These are phyloP conservation scores for Microcebus griseorufus DNA, from an alignment of 2,113 vertebrate genomes.

Conservation along the genomic window DNA sequence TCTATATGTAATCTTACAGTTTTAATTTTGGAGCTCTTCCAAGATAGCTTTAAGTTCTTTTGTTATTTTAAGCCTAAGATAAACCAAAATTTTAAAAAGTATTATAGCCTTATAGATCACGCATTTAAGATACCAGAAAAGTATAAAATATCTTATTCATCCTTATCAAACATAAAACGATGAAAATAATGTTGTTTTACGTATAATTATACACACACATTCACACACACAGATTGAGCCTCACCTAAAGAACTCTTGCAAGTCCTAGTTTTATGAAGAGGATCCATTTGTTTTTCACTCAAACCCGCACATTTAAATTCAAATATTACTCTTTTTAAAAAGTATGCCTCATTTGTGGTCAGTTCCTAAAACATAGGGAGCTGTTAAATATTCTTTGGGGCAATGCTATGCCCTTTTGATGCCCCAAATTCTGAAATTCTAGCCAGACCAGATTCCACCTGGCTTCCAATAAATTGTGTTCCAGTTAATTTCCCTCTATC, in stretches of 20 bases:
- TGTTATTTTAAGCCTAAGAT: conserved; percentile 29
- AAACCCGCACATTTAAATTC: background rate
- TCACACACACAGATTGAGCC: background rate
- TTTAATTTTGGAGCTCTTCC: conserved; percentile 44
- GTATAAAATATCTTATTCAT: background rate
- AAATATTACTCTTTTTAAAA: conserved; percentile 14
- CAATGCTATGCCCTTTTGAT: background rate
- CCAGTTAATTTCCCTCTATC: background rate
- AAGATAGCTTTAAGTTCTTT: background rate
- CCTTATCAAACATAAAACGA: background rate
- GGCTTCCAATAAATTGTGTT: background rate
- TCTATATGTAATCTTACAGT: background rate
- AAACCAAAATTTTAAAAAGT: background rate
- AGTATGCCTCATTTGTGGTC: background rate
- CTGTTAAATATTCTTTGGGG: background rate
- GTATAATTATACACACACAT: background rate
- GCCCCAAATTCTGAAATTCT: background rate
- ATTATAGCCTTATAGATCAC: background rate
- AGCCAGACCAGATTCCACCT: background rate
- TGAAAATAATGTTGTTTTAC: background rate
- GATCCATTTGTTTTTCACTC: background rate
- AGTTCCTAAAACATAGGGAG: background rate
- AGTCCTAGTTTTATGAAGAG: background rate
- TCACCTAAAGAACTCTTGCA: background rate
- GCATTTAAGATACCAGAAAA: background rate